These are phyloP conservation scores for Pharmacophagus antenor DNA, from an alignment of 2,888 invertebrate genomes.

Conservation along the genomic window DNA sequence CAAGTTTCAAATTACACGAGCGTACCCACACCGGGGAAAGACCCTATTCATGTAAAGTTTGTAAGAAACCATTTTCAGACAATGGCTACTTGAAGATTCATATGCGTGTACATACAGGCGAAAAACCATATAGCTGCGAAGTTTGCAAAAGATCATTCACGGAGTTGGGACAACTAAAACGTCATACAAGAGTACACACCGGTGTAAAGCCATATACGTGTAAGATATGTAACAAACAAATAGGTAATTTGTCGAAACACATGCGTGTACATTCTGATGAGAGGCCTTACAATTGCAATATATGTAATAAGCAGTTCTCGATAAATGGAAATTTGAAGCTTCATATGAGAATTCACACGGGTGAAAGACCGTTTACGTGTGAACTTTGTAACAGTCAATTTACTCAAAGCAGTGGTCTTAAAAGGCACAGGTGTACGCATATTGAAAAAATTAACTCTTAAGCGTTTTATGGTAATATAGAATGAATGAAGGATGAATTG, in stretches of 20 bases:
- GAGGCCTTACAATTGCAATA: conserved; percentile 48
- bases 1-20: conserved; percentile 66
- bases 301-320: conserved; percentile 60
- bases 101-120: conserved; percentile 66
- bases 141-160: conserved; percentile 63
- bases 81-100: conserved; percentile 73
- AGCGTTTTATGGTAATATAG: too few species aligned
- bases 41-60: conserved; percentile 61
- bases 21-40: conserved; percentile 66
- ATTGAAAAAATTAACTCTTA: conserved; percentile 22
- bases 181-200: conserved; percentile 63
- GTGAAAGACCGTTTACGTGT: conserved; percentile 49
- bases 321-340: conserved; percentile 54
- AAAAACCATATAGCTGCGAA: conserved; percentile 63
- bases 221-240: conserved; percentile 69
- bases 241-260: conserved; percentile 66
- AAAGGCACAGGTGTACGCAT: conserved; percentile 51
- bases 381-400: conserved; percentile 51
- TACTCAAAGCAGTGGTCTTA: conserved; percentile 52
- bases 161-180: conserved; percentile 63
- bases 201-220: conserved; percentile 68
- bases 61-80: conserved; percentile 67
- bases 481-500: too few species aligned
- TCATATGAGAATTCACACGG: conserved; percentile 55
- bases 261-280: conserved; percentile 64